Percentiles rank a stretch among this genome's conserved stretches.
These are phyloP conservation scores for Aleiodes sp. DNA, from an alignment of 1,140 invertebrate genomes.

Conservation along the genomic window DNA sequence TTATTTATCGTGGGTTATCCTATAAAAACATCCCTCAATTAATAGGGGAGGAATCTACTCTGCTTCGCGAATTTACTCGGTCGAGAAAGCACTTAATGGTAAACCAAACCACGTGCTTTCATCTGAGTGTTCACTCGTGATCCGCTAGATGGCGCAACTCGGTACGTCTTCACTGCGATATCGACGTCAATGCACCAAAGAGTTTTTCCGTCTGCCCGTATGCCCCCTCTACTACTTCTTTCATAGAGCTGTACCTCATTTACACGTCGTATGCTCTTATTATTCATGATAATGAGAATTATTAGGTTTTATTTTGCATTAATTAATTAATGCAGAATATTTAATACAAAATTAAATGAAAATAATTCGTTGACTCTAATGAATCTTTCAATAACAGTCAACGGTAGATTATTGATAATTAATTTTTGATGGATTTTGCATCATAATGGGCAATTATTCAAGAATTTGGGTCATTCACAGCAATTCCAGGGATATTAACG, in stretches of 20 bases:
- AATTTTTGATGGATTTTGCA: too few species aligned
- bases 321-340: neutral
- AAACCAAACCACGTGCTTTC: neutral
- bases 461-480: neutral
- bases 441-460: too few species aligned
- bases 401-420: too few species aligned
- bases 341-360: neutral
- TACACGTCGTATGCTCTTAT: neutral
- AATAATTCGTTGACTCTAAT: neutral
- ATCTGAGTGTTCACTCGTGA: neutral
- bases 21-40: conserved; percentile 37
- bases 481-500: neutral
- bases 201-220: conserved; percentile 23
- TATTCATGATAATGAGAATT: conserved; percentile 12
- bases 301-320: neutral
- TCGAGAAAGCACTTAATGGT: conserved; percentile 19
- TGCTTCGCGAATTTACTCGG: conserved; percentile 34
- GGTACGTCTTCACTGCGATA: conserved; percentile 40
- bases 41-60: conserved; percentile 38
- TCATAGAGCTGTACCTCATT: too few species aligned
- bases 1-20: neutral
- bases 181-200: conserved; percentile 49
- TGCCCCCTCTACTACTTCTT: neutral
- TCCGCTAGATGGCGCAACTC: conserved; percentile 48
- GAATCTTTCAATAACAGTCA: neutral